Percentiles rank a stretch among this genome's conserved stretches.
These are phyloP conservation scores for Cenopis cana DNA, from an alignment of 2,888 invertebrate species.

Conservation along the genomic window DNA sequence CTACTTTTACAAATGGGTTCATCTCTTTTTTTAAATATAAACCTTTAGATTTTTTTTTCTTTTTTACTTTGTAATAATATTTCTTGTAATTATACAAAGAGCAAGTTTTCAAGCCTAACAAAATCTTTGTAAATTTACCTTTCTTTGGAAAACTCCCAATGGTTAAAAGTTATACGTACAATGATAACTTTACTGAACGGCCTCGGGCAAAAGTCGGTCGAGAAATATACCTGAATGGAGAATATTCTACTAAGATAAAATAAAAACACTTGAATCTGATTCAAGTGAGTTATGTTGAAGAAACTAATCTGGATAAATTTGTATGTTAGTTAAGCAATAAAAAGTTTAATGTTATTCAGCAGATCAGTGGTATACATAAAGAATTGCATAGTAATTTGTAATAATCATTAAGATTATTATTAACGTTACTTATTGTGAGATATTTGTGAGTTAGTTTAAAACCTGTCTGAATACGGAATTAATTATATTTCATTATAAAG, in stretches of 20 bases:
- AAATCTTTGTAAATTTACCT: not conserved
- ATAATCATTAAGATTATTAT: too few species aligned
- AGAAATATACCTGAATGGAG: conserved; percentile 27
- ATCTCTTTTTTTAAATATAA: too few species aligned
- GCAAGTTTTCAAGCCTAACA: not conserved
- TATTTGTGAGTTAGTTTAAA: too few species aligned
- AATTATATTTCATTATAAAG: too few species aligned
- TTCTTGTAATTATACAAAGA: conserved; percentile 17
- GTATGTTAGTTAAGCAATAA: not conserved
- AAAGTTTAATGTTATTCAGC: not conserved
- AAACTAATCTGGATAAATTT: conserved; percentile 4
- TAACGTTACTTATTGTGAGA: too few species aligned
- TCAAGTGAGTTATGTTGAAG: conserved; percentile 12
- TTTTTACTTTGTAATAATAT: not conserved
- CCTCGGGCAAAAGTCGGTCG: conserved; percentile 22
- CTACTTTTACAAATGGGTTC: too few species aligned
- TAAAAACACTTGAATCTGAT: conserved; percentile 29
- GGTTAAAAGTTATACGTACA: conserved; percentile 21
- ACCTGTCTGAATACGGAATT: too few species aligned
- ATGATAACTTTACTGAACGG: conserved; percentile 35
- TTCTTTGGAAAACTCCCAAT: conserved; percentile 16
- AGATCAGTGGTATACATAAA: not conserved
- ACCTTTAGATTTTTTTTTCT: too few species aligned
- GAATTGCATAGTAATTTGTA: not conserved
- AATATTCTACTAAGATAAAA: conserved; percentile 28